Conservation (phyloP, 2,113 vertebrate genomes). For the Alouatta palliata region DNA sequence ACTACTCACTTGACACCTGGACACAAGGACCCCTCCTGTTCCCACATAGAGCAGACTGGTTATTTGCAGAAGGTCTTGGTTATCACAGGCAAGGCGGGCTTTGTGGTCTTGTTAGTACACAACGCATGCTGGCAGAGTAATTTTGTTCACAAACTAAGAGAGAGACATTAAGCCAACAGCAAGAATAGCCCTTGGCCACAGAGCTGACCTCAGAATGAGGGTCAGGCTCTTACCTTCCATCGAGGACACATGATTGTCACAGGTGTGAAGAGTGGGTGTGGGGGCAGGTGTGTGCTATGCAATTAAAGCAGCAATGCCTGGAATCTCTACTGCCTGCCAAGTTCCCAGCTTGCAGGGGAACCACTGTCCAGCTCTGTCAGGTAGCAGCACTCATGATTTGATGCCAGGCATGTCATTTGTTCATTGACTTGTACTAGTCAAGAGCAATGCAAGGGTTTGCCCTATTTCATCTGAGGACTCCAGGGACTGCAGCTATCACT, state of each 20-base stretch:
- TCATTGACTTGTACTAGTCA: not conserved
- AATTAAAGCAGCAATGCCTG: not conserved
- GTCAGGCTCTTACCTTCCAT: not conserved
- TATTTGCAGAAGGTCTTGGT: not conserved
- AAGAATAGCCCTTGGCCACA: not conserved
- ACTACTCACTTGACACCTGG: too few relatives aligned
- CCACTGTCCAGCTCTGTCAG: not conserved
- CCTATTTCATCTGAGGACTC: not conserved
- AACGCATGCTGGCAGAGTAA: not conserved
- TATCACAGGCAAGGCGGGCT: not conserved
- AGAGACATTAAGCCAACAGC: not conserved
- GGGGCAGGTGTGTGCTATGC: not conserved
- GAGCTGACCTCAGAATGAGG: not conserved
- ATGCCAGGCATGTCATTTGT: not conserved
- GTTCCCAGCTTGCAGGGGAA: not conserved
- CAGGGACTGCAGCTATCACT: not conserved
- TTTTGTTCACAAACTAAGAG: not conserved
- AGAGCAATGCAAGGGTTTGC: not conserved
- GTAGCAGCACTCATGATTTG: not conserved
- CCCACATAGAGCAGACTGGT: not conserved
- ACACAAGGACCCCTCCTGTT: not conserved
- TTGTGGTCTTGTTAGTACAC: constrained; percentile 7
- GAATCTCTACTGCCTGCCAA: not conserved
- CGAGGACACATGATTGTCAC: not conserved
- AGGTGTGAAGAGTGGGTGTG: not conserved